Conservation (phyloP, 92 coral and sea anemone genomes). For the Paragorgia papillata region DNA sequence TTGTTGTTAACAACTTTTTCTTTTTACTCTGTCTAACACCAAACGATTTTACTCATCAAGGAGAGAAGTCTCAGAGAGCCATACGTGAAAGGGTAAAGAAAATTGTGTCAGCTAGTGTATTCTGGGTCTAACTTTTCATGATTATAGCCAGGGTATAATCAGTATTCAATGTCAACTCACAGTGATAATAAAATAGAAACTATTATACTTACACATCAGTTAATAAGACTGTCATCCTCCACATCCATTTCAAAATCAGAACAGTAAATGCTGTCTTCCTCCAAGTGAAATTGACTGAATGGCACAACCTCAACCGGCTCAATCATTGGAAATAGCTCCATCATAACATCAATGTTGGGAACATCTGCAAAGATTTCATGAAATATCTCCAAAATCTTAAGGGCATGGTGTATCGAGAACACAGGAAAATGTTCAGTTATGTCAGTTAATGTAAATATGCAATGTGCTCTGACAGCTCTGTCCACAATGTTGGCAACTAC, state of each 20-base stretch:
- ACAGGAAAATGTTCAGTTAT: constrained; percentile 54
- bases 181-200: constrained; percentile 9
- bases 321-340: constrained; percentile 39
- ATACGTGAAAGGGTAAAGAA: too few species aligned
- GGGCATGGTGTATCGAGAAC: constrained; percentile 59
- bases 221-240: too few species aligned
- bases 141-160: not conserved
- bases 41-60: too few species aligned
- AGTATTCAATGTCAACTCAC: too few species aligned
- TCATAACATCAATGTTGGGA: constrained; percentile 50
- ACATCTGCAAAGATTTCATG: constrained; percentile 66
- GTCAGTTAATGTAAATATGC: constrained; percentile 52
- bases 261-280: not conserved
- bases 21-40: too few species aligned
- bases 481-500: constrained; percentile 49
- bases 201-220: not conserved
- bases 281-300: not conserved
- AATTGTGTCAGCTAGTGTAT: too few species aligned
- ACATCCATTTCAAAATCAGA: not conserved
- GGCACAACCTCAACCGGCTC: not conserved
- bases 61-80: too few species aligned
- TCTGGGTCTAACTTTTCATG: too few species aligned
- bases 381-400: constrained; percentile 58
- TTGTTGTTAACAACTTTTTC: too few species aligned
- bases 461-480: constrained; percentile 19